Base-by-base conservation (phyloP, 2,797 vertebrate species). In the Ciconia nigra region DNA sequence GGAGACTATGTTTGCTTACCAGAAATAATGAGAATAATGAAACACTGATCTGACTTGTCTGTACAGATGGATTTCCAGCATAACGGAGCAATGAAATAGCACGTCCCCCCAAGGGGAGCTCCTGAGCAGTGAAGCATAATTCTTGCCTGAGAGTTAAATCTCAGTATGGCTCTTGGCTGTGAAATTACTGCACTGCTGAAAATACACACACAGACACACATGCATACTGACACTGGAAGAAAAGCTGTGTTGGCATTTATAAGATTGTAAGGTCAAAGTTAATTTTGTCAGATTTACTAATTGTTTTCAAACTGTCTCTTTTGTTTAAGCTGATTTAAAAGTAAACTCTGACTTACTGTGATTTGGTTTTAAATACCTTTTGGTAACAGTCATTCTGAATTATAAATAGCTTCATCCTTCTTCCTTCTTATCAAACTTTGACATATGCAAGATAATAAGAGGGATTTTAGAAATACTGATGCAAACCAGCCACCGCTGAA, bases 401-500 rank as follows among this genome's bases (percentile, higher is more conserved):
- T 98, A 97, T 96, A 97, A 97, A 97, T 96, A 95, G 87, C 67
- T 93, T 97, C 88, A 97, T 97, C 49, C 69, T 90, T 98, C 87
- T 97, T 98, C 90, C n/a, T 94, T 85, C 96, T 97, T 98, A 98
- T 98, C 97, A 92, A 93, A 97, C 76, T 91, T 91, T 97, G 97
- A 97, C 96, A 90, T 81, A 96, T 70, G 93, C 42, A 94, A 98
- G 96, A 97, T 97, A 97, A 91, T 97, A 96, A 92, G 90, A 92
- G 41, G 96, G 69, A 98, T 96, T 98, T 97, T 89, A 91, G 79
- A 93, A 97, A 96, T 97, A 97, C 80, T 97, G 93, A 95, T 96
- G 90, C 88, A 97, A 98, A 97, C 93, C 96, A 97, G 95, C 96
- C 95, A 93, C 91, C 84, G 83, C 65, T 92, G 84, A 96, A 89